phyloP scores from a whole-genome alignment of 2,113 vertebrate genomes.

The Cepphus grylle region DNA sequence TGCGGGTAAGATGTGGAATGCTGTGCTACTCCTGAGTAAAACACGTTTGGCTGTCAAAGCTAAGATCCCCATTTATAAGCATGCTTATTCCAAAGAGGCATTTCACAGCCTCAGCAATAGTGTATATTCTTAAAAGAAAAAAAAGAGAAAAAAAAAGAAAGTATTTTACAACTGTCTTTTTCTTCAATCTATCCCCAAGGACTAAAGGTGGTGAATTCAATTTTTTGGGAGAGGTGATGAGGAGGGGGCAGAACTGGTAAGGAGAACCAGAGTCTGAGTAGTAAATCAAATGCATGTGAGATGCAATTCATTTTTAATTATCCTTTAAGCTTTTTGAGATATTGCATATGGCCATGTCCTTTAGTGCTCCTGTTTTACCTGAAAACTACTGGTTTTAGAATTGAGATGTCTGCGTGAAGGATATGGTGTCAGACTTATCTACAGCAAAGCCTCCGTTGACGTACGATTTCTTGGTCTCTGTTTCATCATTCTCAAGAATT shows the following conservation, averaged over 20 bases:
- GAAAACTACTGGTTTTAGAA: constrained; percentile 77
- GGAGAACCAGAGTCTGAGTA: constrained; percentile 27
- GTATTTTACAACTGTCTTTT: constrained; percentile 39
- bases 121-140: background rate
- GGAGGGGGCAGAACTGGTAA: background rate
- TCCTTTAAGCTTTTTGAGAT: constrained; percentile 36
- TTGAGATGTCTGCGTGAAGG: constrained; percentile 96
- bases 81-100: constrained; percentile 35
- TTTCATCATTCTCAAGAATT: constrained; percentile 82
- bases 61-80: constrained; percentile 12
- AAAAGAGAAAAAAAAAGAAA: background rate
- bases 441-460: constrained; percentile 92
- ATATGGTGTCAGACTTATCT: constrained; percentile 93
- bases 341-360: constrained; percentile 21
- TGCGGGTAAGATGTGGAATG: constrained; percentile 10
- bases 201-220: constrained; percentile 36
- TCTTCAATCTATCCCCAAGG: background rate
- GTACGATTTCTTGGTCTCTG: constrained; percentile 88
- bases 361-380: background rate
- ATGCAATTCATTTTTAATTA: background rate
- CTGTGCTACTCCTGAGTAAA: constrained; percentile 58
- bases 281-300: constrained; percentile 52
- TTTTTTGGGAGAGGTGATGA: background rate
- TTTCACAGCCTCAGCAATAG: constrained; percentile 16
- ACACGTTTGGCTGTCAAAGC: constrained; percentile 21